A percentile compares a stretch with the other conserved stretches of the same genome.
phyloP scores from a whole-genome alignment of 2,113 vertebrate species.

The Agapornis roseicollis region DNA sequence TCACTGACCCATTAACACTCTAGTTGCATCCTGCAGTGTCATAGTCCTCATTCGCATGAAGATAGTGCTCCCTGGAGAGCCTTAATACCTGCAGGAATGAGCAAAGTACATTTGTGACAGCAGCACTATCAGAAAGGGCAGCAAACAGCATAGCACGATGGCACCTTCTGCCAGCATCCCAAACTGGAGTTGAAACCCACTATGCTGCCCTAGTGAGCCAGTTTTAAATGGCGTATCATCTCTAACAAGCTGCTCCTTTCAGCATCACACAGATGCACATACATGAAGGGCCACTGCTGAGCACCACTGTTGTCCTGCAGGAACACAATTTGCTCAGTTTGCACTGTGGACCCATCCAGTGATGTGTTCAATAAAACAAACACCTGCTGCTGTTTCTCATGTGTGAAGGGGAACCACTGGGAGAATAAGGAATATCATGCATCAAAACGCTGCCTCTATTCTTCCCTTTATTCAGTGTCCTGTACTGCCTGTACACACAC shows the following conservation, averaged over 20 bases:
- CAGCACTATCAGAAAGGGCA: slow-evolving; percentile 53
- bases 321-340: not conserved
- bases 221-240: not conserved
- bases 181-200: not conserved
- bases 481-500: not conserved
- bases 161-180: not conserved
- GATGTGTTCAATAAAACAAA: not conserved
- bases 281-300: not conserved
- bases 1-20: slow-evolving; percentile 78
- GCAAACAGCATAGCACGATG: not conserved
- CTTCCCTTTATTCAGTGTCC: not conserved
- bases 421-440: not conserved
- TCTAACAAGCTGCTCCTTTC: slow-evolving; percentile 20
- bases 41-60: slow-evolving; percentile 67
- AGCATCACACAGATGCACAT: not conserved
- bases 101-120: slow-evolving; percentile 48
- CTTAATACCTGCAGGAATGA: slow-evolving; percentile 71
- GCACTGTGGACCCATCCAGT: not conserved
- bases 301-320: not conserved
- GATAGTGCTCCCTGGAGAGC: slow-evolving; percentile 68
- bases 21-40: slow-evolving; percentile 68
- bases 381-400: not conserved
- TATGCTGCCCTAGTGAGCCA: not conserved
- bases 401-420: not conserved
- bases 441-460: not conserved